These are phyloP conservation scores for Mesoligia furuncula DNA, from an alignment of 2,888 invertebrate genomes.

Conservation along the genomic window DNA sequence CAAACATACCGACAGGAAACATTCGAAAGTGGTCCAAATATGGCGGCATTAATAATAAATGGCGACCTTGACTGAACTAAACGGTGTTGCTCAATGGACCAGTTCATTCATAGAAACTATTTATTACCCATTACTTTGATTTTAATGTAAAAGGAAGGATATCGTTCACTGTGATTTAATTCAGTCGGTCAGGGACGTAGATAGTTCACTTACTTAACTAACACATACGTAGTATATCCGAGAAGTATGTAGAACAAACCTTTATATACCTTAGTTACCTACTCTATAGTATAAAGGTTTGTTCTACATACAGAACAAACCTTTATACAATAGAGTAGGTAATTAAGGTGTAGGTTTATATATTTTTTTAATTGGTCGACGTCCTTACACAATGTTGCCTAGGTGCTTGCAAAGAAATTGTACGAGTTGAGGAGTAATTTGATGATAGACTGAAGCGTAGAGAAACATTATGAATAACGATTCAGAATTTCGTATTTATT, in stretches of 20 bases:
- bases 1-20: conserved; percentile 30
- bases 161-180: conserved; percentile 18
- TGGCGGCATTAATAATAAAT: conserved; percentile 36
- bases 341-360: not conserved
- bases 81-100: conserved; percentile 30
- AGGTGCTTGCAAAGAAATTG: too few relatives aligned
- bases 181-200: conserved; percentile 43
- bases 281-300: too few relatives aligned
- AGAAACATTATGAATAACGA: not conserved
- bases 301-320: too few relatives aligned
- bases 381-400: not conserved
- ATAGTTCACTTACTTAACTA: conserved; percentile 1
- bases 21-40: conserved; percentile 50
- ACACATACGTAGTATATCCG: conserved; percentile 21
- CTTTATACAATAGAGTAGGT: not conserved
- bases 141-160: conserved; percentile 50
- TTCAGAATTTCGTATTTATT: not conserved
- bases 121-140: conserved; percentile 4
- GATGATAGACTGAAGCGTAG: not conserved
- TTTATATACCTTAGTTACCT: too few relatives aligned
- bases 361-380: too few relatives aligned
- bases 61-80: conserved; percentile 50
- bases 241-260: not conserved
- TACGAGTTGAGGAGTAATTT: not conserved
- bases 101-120: conserved; percentile 41